These are phyloP conservation scores for Iguana delicatissima DNA, from an alignment of 2,797 vertebrate genomes.

Conservation along the genomic window DNA sequence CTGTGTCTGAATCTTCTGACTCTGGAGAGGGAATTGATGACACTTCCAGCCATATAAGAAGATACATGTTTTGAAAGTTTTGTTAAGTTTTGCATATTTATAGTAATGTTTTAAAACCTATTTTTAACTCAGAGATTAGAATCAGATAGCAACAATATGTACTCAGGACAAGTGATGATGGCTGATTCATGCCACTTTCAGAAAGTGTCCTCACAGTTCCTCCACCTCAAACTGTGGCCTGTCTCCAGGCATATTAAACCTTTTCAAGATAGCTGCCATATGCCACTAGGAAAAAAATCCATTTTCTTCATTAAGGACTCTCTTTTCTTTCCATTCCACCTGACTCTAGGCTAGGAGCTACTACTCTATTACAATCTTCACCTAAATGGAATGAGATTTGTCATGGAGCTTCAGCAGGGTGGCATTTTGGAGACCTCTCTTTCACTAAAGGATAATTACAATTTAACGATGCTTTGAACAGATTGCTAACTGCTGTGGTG, in stretches of 20 bases:
- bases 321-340: slow-evolving; percentile 47
- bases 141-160: neutral
- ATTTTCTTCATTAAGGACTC: slow-evolving; percentile 36
- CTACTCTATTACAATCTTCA: slow-evolving; percentile 33
- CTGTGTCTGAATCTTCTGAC: too few relatives aligned
- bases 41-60: neutral
- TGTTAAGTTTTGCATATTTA: neutral
- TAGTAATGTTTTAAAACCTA: neutral
- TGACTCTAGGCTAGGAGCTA: slow-evolving; percentile 39
- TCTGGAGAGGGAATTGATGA: too few relatives aligned
- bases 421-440: slow-evolving; percentile 63
- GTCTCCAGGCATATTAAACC: slow-evolving; percentile 43
- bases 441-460: slow-evolving; percentile 59
- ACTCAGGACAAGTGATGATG: neutral
- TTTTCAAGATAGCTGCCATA: slow-evolving; percentile 46
- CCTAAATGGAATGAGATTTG: slow-evolving; percentile 50
- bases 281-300: slow-evolving; percentile 19
- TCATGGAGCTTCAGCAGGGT: slow-evolving; percentile 49
- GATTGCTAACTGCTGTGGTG: slow-evolving; percentile 70
- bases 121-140: neutral
- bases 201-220: neutral
- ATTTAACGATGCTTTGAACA: slow-evolving; percentile 68
- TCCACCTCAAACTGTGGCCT: neutral
- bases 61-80: neutral
- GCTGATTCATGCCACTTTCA: neutral